phyloP scores from a whole-genome alignment of 2,888 invertebrate species.

The Apodemia zela region DNA sequence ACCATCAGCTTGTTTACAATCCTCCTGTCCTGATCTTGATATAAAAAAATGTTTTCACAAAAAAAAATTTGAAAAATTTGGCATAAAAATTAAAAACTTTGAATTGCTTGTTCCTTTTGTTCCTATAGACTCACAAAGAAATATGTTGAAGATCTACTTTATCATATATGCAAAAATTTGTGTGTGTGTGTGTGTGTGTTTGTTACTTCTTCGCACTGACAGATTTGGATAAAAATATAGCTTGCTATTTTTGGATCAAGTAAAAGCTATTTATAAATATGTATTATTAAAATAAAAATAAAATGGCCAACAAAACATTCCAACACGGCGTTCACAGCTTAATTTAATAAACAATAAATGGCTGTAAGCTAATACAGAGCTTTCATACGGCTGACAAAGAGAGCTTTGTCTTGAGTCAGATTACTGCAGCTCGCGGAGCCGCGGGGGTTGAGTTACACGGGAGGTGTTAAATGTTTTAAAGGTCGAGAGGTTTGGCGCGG shows the following conservation, averaged over 20 bases:
- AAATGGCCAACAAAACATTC: conserved; percentile 15
- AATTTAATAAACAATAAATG: conserved; percentile 24
- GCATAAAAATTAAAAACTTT: no score
- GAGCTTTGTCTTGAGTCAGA: conserved; percentile 21
- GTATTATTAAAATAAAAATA: neutral
- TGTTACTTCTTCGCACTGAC: no score
- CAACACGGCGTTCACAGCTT: conserved; percentile 15
- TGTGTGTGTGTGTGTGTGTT: no score
- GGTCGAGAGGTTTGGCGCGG: conserved; percentile 25
- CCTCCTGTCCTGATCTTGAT: no score
- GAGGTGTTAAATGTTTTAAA: conserved; percentile 36
- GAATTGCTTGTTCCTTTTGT: no score
- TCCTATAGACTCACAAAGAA: no score
- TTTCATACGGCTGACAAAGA: conserved; percentile 21
- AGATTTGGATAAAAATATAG: no score
- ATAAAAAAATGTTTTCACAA: no score
- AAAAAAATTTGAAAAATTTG: no score
- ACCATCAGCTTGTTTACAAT: no score
- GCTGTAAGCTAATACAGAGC: conserved; percentile 30
- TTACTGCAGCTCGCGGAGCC: conserved; percentile 21
- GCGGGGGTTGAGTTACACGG: conserved; percentile 27
- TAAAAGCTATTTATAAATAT: neutral
- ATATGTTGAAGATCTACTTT: no score
- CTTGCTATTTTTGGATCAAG: neutral
- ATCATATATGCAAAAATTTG: no score